Evolutionary conservation across 2,113 vertebrate genomes (phyloP).

Genomic region (Microcebus tavaratra): DNA sequence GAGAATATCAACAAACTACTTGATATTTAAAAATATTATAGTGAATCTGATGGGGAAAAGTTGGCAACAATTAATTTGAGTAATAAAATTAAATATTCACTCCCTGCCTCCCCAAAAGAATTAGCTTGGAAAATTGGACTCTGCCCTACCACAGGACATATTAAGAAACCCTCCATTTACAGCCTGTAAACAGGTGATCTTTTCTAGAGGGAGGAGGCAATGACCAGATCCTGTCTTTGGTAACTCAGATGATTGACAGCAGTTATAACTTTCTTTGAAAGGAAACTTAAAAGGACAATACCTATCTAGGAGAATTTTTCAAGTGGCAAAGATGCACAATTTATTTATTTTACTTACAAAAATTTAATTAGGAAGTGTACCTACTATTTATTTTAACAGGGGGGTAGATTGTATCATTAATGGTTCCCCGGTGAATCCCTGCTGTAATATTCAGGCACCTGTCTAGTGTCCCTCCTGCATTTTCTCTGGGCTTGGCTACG

Average conservation of each 20-base stretch:
- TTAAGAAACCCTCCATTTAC: no score
- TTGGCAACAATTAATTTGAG: not conserved
- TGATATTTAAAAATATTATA: not conserved
- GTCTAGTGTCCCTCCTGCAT: no score
- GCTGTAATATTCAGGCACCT: no score
- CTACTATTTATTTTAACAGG: not conserved
- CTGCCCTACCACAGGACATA: not conserved
- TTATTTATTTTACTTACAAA: not conserved
- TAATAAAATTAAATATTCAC: constrained; percentile 12
- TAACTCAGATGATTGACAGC: not conserved
- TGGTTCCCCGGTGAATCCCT: not conserved
- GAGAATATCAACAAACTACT: not conserved
- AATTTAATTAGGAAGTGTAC: not conserved
- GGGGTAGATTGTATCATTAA: not conserved
- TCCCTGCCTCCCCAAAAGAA: not conserved
- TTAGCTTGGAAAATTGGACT: not conserved
- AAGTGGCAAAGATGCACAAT: not conserved
- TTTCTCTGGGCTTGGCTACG: no score
- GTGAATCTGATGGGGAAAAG: not conserved
- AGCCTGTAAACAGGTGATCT: not conserved
- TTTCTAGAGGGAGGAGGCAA: not conserved
- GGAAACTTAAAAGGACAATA: not conserved
- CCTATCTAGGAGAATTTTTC: not conserved
- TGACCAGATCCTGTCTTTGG: not conserved
- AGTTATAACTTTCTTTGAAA: not conserved